Percentiles rank a stretch among this genome's conserved stretches.
Conservation (phyloP, 2,797 vertebrate genomes). For the Natrix natrix region DNA sequence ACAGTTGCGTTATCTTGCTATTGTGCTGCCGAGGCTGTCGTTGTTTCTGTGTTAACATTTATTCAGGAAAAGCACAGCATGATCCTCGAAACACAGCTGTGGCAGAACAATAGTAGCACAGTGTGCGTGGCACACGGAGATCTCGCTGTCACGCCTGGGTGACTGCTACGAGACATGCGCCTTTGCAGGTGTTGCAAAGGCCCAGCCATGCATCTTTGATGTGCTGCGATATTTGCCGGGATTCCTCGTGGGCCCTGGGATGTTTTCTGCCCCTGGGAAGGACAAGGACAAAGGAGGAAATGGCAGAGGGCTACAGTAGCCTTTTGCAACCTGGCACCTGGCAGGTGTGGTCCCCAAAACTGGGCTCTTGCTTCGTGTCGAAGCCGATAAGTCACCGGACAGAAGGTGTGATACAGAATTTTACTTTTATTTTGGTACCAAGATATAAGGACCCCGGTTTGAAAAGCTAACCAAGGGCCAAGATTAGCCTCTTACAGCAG, state of each 20-base stretch:
- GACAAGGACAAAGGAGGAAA: neutral
- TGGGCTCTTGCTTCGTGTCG: too few relatives aligned
- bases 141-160: neutral
- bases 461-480: too few relatives aligned
- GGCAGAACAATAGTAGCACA: neutral
- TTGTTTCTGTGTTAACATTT: neutral
- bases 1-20: neutral
- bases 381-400: too few relatives aligned
- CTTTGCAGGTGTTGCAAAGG: neutral
- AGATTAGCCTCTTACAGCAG: too few relatives aligned
- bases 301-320: neutral
- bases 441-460: too few relatives aligned
- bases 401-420: too few relatives aligned
- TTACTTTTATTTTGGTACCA: too few relatives aligned
- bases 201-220: neutral
- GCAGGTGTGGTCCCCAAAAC: neutral
- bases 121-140: neutral
- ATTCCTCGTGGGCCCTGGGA: neutral
- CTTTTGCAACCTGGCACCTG: neutral
- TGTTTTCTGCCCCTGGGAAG: neutral
- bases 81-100: neutral
- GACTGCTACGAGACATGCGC: neutral
- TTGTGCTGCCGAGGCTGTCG: neutral
- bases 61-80: rapidly evolving
- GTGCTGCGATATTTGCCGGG: neutral